Conservation (phyloP, 2,888 invertebrate species). For the Hyppa rectilinea region DNA sequence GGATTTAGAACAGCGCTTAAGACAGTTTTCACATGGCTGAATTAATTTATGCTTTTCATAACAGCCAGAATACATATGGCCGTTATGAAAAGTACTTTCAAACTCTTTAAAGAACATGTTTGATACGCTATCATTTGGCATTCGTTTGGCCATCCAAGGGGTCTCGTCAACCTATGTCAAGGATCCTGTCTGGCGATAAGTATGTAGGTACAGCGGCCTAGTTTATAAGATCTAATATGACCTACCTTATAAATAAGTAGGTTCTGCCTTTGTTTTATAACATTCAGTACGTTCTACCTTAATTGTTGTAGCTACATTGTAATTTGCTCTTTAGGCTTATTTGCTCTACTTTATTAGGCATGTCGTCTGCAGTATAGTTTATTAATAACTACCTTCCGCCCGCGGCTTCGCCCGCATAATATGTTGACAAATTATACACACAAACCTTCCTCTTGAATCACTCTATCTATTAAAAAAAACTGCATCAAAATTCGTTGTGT, state of each 20-base stretch:
- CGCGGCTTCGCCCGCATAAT: too few relatives aligned
- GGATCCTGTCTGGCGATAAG: neutral
- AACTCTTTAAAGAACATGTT: neutral
- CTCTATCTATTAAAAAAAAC: too few relatives aligned
- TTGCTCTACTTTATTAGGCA: neutral
- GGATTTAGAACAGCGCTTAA: neutral
- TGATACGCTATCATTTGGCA: neutral
- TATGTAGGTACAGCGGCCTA: too few relatives aligned
- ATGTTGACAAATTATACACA: too few relatives aligned
- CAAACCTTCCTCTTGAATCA: too few relatives aligned
- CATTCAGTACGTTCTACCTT: neutral
- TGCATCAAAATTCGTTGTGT: too few relatives aligned
- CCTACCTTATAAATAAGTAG: neutral
- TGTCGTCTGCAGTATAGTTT: neutral
- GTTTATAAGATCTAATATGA: neutral
- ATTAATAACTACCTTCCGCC: too few relatives aligned
- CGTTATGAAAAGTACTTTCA: too few relatives aligned
- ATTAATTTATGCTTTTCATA: neutral
- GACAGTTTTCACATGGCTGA: neutral
- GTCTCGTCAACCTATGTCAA: neutral
- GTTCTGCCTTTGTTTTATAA: neutral
- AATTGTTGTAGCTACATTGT: neutral
- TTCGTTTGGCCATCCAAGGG: neutral
- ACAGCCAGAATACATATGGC: slow-evolving; percentile 9
- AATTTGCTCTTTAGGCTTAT: neutral